Base-by-base conservation (phyloP, 2,797 vertebrate genomes). In the Nothura maculosa region DNA sequence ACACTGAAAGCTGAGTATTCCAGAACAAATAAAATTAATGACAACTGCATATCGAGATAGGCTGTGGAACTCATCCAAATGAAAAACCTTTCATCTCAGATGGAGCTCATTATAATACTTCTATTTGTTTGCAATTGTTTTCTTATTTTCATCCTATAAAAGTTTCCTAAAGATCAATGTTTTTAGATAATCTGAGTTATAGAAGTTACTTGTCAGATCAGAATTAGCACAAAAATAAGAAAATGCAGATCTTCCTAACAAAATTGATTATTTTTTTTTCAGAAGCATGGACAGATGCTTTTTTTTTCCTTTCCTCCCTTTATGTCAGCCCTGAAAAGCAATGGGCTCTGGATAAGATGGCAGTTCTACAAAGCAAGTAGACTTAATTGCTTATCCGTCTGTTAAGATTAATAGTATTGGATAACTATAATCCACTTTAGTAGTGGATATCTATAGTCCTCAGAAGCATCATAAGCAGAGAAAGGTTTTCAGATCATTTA, bases 261-360 rank as follows among this genome's bases (percentile, higher is more conserved):
- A 92, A 92, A 85, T 2, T 75, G 55, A 43, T 40, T 74, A 43
- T 40, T 74, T 87, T 43, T 24, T 87, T 48, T 28, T 87, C 36
- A 48, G 47, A 81, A 81, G 38, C 1, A 54, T 9, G 2, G 14
- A 0, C 2, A 5, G 69, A n/a, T n/a, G n/a, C n/a, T 38, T 38
- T 38, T 38, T 38, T 38, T 38, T 38, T 38, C 38, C 38, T 38
- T 38, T 38, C 38, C 9, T 38, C 38, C 38, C 38, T 38, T 38
- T 38, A 30, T 27, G 25, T 54, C 50, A 17, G 14, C 27, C 27
- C 27, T 54, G 50, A 54, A 28, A 27, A 54, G 15, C 50, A 30
- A 5, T 28, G 28, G 25, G 50, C 50, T 52, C 50, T 52, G 25
- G 25, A 52, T 52, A 52, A 52, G 15, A 25, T 52, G 50, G 15